A percentile compares a stretch with the other conserved stretches of the same genome.
Evolutionary conservation across 2,113 vertebrate genomes (phyloP).

Genomic region (Pholis gunnellus): DNA sequence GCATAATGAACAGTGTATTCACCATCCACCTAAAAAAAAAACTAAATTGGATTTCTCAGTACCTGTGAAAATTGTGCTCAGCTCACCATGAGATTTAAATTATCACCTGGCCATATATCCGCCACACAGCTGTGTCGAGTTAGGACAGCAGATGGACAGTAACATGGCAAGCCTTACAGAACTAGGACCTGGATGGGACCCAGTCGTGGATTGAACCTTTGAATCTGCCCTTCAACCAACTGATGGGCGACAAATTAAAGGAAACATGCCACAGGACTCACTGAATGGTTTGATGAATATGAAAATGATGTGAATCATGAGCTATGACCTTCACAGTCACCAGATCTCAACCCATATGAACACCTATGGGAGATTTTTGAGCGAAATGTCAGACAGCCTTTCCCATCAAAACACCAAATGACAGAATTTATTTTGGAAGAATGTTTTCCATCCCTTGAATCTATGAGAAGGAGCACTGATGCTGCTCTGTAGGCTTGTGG

Average conservation of each 20-base stretch:
- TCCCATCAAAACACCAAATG: neutral
- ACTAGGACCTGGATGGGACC: slow-evolving; percentile 14
- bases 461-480: neutral
- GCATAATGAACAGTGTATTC: neutral
- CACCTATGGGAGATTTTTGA: neutral
- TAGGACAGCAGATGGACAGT: slow-evolving; percentile 27
- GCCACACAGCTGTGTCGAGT: slow-evolving; percentile 39
- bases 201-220: neutral
- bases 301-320: neutral
- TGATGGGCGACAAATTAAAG: neutral
- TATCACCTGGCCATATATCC: slow-evolving; percentile 28
- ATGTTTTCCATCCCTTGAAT: neutral
- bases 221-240: neutral
- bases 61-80: slow-evolving; percentile 25
- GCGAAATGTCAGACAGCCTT: neutral
- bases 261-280: neutral
- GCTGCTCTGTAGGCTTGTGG: neutral
- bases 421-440: neutral
- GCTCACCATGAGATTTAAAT: slow-evolving; percentile 33
- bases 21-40: neutral
- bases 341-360: neutral
- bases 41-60: slow-evolving; percentile 32
- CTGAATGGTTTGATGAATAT: neutral
- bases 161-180: neutral
- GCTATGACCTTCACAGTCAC: neutral